A percentile compares a stretch with the other conserved stretches of the same genome.
Conservation (phyloP, 1,140 invertebrate species). For the Oncopodura yosiiana region DNA sequence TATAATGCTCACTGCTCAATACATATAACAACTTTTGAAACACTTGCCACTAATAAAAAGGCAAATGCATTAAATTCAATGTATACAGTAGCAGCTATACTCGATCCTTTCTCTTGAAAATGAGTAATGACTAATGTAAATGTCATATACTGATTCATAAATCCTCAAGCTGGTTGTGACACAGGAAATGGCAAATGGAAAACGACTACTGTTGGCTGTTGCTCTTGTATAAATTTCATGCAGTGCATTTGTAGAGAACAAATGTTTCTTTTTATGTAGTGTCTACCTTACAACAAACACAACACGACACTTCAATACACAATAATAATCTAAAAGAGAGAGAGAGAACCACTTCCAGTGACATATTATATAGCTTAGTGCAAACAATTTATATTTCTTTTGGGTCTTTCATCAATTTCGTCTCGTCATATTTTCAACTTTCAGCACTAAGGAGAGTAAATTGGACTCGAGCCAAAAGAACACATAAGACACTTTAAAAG, state of each 20-base stretch:
- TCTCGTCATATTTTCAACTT: too few species aligned
- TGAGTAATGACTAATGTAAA: slow-evolving; percentile 22
- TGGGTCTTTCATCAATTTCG: too few species aligned
- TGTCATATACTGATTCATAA: slow-evolving; percentile 22
- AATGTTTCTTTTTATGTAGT: neutral
- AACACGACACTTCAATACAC: too few species aligned
- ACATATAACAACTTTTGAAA: slow-evolving; percentile 3
- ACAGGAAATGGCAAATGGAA: slow-evolving; percentile 30
- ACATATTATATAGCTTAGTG: too few species aligned
- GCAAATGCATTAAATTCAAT: neutral
- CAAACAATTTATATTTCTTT: too few species aligned
- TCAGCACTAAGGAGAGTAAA: too few species aligned
- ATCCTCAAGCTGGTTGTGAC: slow-evolving; percentile 15
- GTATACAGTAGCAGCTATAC: neutral
- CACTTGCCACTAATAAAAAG: neutral
- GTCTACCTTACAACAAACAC: too few species aligned
- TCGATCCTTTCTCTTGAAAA: neutral
- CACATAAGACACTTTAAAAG: too few species aligned
- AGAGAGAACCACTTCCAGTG: too few species aligned
- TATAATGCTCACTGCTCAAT: neutral
- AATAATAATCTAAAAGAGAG: too few species aligned
- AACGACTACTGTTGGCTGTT: slow-evolving; percentile 8
- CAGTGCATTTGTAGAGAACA: too few species aligned
- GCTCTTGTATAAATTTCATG: neutral
- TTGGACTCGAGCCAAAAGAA: too few species aligned